Conservation (phyloP, 2,888 invertebrate species). For the Eristalis arbustorum region DNA sequence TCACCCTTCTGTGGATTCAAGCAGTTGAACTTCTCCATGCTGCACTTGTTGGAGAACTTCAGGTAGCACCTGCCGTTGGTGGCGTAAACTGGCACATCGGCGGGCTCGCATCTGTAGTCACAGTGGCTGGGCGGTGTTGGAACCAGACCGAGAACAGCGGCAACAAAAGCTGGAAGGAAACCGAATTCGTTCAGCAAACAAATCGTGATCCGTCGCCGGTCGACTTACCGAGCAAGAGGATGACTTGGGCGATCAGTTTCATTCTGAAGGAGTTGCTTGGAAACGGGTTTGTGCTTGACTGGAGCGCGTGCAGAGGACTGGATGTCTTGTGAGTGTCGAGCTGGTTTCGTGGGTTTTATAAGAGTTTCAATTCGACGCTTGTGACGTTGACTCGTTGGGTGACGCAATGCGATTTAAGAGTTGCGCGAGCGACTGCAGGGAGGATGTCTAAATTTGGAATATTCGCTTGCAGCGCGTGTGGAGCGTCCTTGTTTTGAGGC, state of each 20-base stretch:
- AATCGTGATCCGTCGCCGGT: neutral
- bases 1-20: constrained; percentile 73
- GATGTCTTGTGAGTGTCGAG: neutral
- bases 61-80: constrained; percentile 75
- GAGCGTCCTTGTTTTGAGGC: neutral
- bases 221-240: neutral
- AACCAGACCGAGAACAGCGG: neutral
- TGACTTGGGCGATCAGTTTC: neutral
- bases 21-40: constrained; percentile 75
- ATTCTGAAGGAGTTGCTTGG: neutral
- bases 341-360: neutral
- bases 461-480: neutral
- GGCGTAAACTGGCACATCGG: constrained; percentile 73
- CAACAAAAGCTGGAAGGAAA: constrained; percentile 14
- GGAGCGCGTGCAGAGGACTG: neutral
- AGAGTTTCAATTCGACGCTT: neutral
- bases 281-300: neutral
- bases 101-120: constrained; percentile 72
- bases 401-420: neutral
- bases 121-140: constrained; percentile 69
- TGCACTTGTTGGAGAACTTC: constrained; percentile 73
- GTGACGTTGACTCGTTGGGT: neutral
- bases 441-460: neutral
- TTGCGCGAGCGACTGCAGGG: neutral
- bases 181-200: neutral